Conservation (phyloP, 53 echinoderm and acorn worm species). For the Actinopyga echinites region DNA sequence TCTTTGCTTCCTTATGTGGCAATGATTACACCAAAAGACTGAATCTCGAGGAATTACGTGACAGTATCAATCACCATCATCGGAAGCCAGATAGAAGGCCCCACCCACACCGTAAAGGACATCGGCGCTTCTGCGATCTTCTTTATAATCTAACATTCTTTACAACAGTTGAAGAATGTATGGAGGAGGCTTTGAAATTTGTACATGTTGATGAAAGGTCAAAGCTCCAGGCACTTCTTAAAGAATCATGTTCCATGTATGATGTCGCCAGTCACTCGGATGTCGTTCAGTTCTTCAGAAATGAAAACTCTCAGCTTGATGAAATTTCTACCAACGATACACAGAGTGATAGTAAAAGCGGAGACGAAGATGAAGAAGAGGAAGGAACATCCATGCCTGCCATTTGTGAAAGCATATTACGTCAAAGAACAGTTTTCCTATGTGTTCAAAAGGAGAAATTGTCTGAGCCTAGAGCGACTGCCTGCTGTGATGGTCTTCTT, state of each 20-base stretch:
- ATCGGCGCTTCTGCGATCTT: constrained; percentile 38
- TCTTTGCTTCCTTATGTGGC: constrained; percentile 78
- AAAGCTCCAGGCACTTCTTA: not conserved
- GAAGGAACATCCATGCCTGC: too few species aligned
- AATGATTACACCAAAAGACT: constrained; percentile 78
- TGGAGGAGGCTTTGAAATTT: constrained; percentile 50
- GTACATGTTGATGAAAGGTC: not conserved
- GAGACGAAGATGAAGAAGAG: too few species aligned
- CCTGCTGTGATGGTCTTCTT: constrained; percentile 35
- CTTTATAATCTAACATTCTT: constrained; percentile 45
- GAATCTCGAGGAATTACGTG: constrained; percentile 23
- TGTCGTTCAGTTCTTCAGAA: too few species aligned
- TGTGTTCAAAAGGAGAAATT: constrained; percentile 60
- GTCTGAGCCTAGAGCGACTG: constrained; percentile 40
- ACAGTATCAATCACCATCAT: not conserved
- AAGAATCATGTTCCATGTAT: not conserved
- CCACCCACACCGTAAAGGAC: constrained; percentile 8
- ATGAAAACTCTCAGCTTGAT: not conserved
- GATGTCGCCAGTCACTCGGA: not conserved
- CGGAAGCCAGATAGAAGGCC: not conserved
- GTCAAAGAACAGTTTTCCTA: constrained; percentile 55
- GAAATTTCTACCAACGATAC: too few species aligned
- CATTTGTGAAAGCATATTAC: constrained; percentile 58
- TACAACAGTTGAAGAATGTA: constrained; percentile 43
- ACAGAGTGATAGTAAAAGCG: too few species aligned